These are phyloP conservation scores for Hippocampus comes DNA, from an alignment of 2,113 vertebrate species.

Conservation along the genomic window DNA sequence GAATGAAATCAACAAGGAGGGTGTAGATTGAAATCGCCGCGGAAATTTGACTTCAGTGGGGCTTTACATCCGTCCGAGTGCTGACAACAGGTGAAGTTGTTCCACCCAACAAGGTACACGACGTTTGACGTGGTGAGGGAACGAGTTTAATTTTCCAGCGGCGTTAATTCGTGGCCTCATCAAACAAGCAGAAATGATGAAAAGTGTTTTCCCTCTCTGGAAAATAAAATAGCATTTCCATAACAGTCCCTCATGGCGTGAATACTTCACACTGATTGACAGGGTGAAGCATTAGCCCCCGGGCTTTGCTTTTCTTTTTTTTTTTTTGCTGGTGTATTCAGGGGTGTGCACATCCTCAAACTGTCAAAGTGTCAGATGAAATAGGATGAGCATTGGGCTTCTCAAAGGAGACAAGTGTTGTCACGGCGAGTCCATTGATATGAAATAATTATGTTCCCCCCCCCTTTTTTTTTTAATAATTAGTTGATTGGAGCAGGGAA, in stretches of 20 bases:
- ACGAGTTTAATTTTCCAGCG: constrained; percentile 21
- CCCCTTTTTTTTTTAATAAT: neutral
- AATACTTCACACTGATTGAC: constrained; percentile 34
- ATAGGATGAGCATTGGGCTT: constrained; percentile 22
- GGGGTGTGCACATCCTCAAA: constrained; percentile 44
- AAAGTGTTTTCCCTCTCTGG: constrained; percentile 23
- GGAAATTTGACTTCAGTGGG: constrained; percentile 59
- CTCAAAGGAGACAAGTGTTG: constrained; percentile 15
- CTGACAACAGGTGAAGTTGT: constrained; percentile 47
- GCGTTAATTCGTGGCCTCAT: constrained; percentile 17
- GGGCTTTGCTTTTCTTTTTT: constrained; percentile 15
- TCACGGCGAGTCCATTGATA: constrained; percentile 7
- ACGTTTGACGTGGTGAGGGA: constrained; percentile 4
- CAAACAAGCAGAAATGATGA: constrained; percentile 27
- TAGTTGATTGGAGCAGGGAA: constrained; percentile 9
- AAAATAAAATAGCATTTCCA: constrained; percentile 21
- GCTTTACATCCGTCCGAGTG: constrained; percentile 52
- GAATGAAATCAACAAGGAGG: constrained; percentile 61
- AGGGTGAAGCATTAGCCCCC: constrained; percentile 26
- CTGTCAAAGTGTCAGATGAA: constrained; percentile 54
- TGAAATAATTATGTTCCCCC: neutral
- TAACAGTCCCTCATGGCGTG: constrained; percentile 12
- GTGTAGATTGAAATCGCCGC: constrained; percentile 57
- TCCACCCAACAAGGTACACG: neutral
- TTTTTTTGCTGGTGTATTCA: constrained; percentile 14